Evolutionary conservation across 2,888 invertebrate genomes (phyloP).

Genomic region (Cephus pulcher): DNA sequence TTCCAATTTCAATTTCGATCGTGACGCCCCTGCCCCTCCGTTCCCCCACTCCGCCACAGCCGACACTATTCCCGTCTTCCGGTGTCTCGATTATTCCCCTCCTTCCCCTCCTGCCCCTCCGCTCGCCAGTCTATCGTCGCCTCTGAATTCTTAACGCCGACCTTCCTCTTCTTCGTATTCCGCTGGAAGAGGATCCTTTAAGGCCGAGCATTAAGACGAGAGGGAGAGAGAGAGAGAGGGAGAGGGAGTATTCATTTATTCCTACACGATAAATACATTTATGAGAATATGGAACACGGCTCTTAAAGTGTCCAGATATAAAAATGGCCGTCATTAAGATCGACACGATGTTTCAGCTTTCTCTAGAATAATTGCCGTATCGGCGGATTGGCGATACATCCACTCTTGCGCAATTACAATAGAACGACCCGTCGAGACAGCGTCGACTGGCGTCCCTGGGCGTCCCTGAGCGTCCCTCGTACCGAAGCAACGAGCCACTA

Average conservation of each 20-base stretch:
- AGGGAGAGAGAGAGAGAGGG: too few relatives aligned
- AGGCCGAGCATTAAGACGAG: not conserved
- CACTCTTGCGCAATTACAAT: not conserved
- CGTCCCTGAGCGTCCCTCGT: not conserved
- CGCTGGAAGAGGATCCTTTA: not conserved
- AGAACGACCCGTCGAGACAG: not conserved
- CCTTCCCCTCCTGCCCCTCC: too few relatives aligned
- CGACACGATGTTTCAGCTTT: not conserved
- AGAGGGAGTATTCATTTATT: not conserved
- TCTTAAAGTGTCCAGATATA: not conserved
- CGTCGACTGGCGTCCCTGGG: not conserved
- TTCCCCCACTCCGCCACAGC: not conserved
- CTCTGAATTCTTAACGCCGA: not conserved
- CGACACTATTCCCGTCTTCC: not conserved
- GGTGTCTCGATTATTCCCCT: slow-evolving; percentile 26
- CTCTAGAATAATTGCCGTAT: not conserved
- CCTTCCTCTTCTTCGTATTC: not conserved
- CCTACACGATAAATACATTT: not conserved
- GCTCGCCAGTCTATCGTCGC: not conserved
- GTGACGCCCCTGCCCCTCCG: not conserved
- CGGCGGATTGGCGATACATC: not conserved
- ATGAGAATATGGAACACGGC: not conserved
- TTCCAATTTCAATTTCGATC: slow-evolving; percentile 42
- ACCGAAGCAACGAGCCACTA: not conserved
- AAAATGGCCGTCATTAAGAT: not conserved